Conservation (phyloP, 1,140 invertebrate genomes). For the Platyura marginata region DNA sequence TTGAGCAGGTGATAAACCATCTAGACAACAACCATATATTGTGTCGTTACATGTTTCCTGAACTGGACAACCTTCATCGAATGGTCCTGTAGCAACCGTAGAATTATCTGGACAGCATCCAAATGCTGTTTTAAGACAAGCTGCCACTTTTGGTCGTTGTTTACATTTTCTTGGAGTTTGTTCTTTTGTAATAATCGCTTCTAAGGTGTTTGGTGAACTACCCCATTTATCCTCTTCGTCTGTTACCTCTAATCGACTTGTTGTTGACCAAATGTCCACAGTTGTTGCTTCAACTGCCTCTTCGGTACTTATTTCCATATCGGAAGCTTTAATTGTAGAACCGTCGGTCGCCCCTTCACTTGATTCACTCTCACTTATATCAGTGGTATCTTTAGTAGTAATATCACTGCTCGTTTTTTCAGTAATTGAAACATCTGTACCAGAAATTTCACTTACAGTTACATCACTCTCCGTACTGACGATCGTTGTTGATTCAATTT, state of each 20-base stretch:
- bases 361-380: not conserved
- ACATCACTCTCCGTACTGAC: constrained; percentile 9
- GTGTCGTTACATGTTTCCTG: constrained; percentile 62
- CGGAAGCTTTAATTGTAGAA: constrained; percentile 1
- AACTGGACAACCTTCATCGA: constrained; percentile 57
- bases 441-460: constrained; percentile 9
- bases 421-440: constrained; percentile 24
- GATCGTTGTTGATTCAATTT: not conserved
- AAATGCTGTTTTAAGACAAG: constrained; percentile 51
- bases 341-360: not conserved
- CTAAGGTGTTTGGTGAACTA: constrained; percentile 27
- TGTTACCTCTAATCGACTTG: constrained; percentile 8
- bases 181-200: constrained; percentile 24
- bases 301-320: constrained; percentile 7
- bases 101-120: constrained; percentile 82
- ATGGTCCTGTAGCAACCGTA: constrained; percentile 67
- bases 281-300: constrained; percentile 10
- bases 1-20: constrained; percentile 64
- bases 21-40: constrained; percentile 73
- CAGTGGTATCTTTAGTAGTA: too few relatives aligned
- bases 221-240: constrained; percentile 10
- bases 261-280: constrained; percentile 23
- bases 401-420: constrained; percentile 9
- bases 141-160: constrained; percentile 30
- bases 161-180: constrained; percentile 39